Evolutionary conservation across 1,140 invertebrate genomes (phyloP).

Genomic region (Calycopis cecrops): DNA sequence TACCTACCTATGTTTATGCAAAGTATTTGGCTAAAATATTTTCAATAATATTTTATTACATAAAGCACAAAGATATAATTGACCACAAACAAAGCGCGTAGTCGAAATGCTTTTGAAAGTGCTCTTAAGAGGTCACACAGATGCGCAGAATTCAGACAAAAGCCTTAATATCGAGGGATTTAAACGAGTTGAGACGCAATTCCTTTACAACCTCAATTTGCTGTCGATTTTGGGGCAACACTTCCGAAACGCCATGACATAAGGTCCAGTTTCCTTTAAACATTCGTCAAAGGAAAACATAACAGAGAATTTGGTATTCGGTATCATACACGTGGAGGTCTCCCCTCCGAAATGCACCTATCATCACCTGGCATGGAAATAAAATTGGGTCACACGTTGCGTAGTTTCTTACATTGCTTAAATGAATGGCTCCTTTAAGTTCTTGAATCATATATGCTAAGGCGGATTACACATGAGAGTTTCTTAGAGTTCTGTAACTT

Average conservation of each 20-base stretch:
- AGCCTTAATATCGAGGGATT: conserved; percentile 49
- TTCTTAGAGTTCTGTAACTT: too few relatives aligned
- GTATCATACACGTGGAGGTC: conserved; percentile 58
- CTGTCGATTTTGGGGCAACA: neutral
- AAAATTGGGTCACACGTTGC: conserved; percentile 68
- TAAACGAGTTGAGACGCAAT: conserved; percentile 55
- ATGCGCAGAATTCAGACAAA: conserved; percentile 58
- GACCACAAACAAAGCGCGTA: conserved; percentile 15
- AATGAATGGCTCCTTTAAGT: too few relatives aligned
- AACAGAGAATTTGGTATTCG: conserved; percentile 34
- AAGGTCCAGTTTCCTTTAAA: conserved; percentile 18
- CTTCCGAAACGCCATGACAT: conserved; percentile 19
- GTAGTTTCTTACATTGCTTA: conserved; percentile 33
- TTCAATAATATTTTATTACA: neutral
- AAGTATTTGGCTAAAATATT: too few relatives aligned
- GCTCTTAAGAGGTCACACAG: conserved; percentile 62
- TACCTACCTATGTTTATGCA: too few relatives aligned
- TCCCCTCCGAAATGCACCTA: conserved; percentile 61
- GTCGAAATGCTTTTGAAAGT: conserved; percentile 38
- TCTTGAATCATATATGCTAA: too few relatives aligned
- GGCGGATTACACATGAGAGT: too few relatives aligned
- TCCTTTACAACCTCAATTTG: conserved; percentile 37
- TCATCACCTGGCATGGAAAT: conserved; percentile 53
- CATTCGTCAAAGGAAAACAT: conserved; percentile 4
- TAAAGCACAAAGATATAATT: conserved; percentile 8